phyloP scores from a whole-genome alignment of 2,113 vertebrate species.

The Urocolius indicus region DNA sequence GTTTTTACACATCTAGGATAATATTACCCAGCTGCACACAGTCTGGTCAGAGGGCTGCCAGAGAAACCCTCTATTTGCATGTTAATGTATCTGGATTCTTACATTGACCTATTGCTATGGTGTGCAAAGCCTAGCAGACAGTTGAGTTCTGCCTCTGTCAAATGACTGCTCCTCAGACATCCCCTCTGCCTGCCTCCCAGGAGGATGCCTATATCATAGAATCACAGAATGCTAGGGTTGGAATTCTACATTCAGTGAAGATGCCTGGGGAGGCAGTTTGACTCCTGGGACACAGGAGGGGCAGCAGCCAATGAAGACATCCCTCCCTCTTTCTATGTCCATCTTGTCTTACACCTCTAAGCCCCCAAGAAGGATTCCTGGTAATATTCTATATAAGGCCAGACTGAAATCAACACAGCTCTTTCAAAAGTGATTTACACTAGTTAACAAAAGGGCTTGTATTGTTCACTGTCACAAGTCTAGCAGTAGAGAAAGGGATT shows the following conservation, averaged over 20 bases:
- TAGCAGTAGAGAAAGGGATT: not conserved
- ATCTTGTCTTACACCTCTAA: not conserved
- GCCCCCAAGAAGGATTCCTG: no score
- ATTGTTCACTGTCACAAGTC: not conserved
- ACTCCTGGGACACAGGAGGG: not conserved
- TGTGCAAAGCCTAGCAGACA: not conserved
- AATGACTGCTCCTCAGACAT: not conserved
- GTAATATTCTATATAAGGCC: not conserved
- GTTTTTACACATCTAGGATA: not conserved
- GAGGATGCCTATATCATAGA: fast-evolving
- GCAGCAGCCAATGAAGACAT: not conserved
- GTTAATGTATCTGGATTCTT: not conserved
- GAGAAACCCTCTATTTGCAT: not conserved
- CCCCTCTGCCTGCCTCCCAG: not conserved
- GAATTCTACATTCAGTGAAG: not conserved
- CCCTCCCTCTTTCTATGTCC: not conserved
- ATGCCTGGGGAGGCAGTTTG: no score
- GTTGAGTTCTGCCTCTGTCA: not conserved
- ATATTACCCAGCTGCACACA: not conserved
- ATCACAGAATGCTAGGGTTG: no score
- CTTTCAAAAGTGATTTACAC: not conserved
- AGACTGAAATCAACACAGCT: not conserved
- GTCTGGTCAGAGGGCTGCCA: not conserved
- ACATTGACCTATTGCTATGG: not conserved
- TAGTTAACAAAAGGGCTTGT: not conserved